phyloP scores from a whole-genome alignment of 2,888 invertebrate genomes.

The Thalpophila matura region DNA sequence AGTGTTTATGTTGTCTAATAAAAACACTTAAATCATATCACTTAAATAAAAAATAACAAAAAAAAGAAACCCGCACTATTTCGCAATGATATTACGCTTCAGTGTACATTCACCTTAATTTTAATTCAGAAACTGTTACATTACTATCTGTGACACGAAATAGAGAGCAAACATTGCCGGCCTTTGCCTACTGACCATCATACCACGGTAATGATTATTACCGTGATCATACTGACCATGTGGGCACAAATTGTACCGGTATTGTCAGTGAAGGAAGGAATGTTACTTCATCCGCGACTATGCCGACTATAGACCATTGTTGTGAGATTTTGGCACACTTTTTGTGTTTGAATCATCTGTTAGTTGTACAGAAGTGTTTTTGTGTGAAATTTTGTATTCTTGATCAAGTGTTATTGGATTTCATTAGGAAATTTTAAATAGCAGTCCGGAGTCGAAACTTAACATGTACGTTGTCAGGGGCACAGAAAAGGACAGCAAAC shows the following conservation, averaged over 20 bases:
- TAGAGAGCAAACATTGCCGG: slow-evolving; percentile 50
- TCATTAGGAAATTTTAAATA: no score
- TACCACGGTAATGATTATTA: no score
- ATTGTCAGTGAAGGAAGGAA: slow-evolving; percentile 47
- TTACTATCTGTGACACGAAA: slow-evolving; percentile 41
- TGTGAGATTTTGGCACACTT: slow-evolving; percentile 10
- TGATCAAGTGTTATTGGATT: no score
- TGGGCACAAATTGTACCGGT: slow-evolving; percentile 18
- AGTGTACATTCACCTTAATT: slow-evolving; percentile 27
- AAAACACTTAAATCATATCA: not conserved
- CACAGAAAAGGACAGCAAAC: no score
- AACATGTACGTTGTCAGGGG: no score
- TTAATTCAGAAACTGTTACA: slow-evolving; percentile 27
- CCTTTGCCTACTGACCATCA: slow-evolving; percentile 58
- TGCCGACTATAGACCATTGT: slow-evolving; percentile 22
- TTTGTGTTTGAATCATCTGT: slow-evolving; percentile 5
- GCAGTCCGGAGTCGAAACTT: no score
- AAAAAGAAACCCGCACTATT: not conserved
- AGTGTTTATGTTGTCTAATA: no score
- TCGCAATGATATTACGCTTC: not conserved
- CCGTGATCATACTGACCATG: slow-evolving; percentile 31
- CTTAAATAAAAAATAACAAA: not conserved
- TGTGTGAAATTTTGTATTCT: not conserved
- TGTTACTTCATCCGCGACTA: slow-evolving; percentile 8
- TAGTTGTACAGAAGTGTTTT: not conserved